phyloP scores from a whole-genome alignment of 2,888 invertebrate species.

The Acronicta leporina region DNA sequence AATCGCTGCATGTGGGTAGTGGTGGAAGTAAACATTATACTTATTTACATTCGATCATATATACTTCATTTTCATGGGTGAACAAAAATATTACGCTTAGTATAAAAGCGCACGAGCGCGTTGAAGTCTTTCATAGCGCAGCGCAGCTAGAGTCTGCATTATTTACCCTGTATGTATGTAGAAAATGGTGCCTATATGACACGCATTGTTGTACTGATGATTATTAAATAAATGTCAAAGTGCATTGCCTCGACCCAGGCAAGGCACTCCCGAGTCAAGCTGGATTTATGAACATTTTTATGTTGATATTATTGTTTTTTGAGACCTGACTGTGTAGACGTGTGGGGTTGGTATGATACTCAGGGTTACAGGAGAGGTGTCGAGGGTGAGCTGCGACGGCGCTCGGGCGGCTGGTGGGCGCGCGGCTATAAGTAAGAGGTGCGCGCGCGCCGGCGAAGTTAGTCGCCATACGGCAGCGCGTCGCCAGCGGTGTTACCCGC shows the following conservation, averaged over 20 bases:
- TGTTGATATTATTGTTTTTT: not conserved
- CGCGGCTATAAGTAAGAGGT: conserved; percentile 87
- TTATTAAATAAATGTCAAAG: conserved; percentile 40
- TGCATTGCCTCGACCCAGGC: conserved; percentile 3
- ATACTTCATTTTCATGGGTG: not conserved
- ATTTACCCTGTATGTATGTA: conserved; percentile 14
- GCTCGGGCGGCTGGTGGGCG: conserved; percentile 69
- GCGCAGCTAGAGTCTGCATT: conserved; percentile 5
- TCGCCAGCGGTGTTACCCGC: conserved; percentile 78
- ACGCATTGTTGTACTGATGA: not conserved
- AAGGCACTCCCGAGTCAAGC: conserved; percentile 1
- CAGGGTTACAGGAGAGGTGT: conserved; percentile 44
- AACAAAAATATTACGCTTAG: not conserved
- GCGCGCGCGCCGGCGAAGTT: conserved; percentile 85
- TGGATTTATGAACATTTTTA: conserved; percentile 6
- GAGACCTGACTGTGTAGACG: not conserved
- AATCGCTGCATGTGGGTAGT: too few species aligned
- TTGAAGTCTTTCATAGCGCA: conserved; percentile 74
- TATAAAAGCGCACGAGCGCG: conserved; percentile 54
- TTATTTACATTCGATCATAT: not conserved
- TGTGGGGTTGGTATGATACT: conserved; percentile 41
- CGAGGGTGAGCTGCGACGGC: conserved; percentile 43
- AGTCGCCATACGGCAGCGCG: conserved; percentile 87
- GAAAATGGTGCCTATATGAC: conserved; percentile 6
- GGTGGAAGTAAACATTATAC: not conserved